These are phyloP conservation scores for Busseola fusca DNA, from an alignment of 2,888 invertebrate species.

Conservation along the genomic window DNA sequence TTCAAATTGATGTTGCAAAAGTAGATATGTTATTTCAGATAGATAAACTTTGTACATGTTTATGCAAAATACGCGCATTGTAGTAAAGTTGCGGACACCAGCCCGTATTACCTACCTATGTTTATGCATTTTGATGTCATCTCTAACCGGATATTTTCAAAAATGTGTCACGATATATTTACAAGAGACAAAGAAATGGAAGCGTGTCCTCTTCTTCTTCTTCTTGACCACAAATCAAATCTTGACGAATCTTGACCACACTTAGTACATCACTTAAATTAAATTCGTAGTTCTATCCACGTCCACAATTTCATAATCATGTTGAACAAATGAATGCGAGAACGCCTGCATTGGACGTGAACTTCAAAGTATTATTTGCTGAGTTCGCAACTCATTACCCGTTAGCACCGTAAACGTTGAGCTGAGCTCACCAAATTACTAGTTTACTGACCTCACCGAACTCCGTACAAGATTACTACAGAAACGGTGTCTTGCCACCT, in stretches of 20 bases:
- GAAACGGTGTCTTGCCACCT: slow-evolving; percentile 51
- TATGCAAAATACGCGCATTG: too few species aligned
- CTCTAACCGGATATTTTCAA: neutral
- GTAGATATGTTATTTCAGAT: slow-evolving; percentile 8
- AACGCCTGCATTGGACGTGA: slow-evolving; percentile 42
- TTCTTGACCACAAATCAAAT: too few species aligned
- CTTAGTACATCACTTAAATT: neutral
- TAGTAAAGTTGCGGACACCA: too few species aligned
- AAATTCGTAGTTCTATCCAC: neutral
- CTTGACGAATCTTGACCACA: neutral
- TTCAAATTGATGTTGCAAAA: slow-evolving; percentile 32
- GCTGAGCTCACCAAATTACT: slow-evolving; percentile 54
- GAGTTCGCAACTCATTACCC: slow-evolving; percentile 68
- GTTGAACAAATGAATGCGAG: slow-evolving; percentile 13
- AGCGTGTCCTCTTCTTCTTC: too few species aligned
- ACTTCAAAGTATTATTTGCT: slow-evolving; percentile 63
- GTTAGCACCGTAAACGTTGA: slow-evolving; percentile 43
- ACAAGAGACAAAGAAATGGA: neutral
- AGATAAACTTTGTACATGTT: neutral
- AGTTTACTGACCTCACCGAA: slow-evolving; percentile 16
- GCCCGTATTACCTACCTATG: too few species aligned
- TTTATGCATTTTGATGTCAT: neutral
- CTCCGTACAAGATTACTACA: slow-evolving; percentile 57
- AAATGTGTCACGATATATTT: neutral
- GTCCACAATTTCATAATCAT: neutral